Conservation (phyloP, 2,797 vertebrate genomes). For the Pipistrellus kuhlii region DNA sequence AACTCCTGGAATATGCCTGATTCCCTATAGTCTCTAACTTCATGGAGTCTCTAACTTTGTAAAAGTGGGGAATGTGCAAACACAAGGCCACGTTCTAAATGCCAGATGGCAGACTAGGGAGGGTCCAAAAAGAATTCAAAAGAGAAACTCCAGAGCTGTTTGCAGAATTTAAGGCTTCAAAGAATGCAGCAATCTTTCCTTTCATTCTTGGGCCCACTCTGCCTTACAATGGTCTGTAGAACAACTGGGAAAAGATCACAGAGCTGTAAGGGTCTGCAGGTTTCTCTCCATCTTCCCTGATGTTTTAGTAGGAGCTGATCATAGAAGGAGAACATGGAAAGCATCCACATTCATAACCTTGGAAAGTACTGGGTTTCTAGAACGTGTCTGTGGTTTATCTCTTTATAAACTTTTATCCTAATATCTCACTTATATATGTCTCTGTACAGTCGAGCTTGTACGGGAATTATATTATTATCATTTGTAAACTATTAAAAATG, state of each 20-base stretch:
- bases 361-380: not conserved
- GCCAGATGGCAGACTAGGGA: not conserved
- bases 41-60: not conserved
- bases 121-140: not conserved
- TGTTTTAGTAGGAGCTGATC: not conserved
- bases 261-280: not conserved
- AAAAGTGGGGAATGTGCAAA: not conserved
- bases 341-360: not conserved
- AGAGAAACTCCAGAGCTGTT: not conserved
- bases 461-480: not conserved
- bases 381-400: not conserved
- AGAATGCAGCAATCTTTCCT: not conserved
- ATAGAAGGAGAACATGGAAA: not conserved
- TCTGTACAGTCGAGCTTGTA: not conserved
- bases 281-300: not conserved
- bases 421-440: not conserved
- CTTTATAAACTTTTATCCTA: not conserved
- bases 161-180: not conserved
- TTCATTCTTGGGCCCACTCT: not conserved
- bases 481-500: slow-evolving; percentile 23
- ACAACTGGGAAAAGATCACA: not conserved
- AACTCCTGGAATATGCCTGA: not conserved
- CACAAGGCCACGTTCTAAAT: not conserved
- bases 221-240: not conserved
- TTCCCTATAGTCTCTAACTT: not conserved